Percentiles rank a stretch among this genome's conserved stretches.
Conservation (phyloP, 2,888 invertebrate species). For the Ochlodes sylvanus region DNA sequence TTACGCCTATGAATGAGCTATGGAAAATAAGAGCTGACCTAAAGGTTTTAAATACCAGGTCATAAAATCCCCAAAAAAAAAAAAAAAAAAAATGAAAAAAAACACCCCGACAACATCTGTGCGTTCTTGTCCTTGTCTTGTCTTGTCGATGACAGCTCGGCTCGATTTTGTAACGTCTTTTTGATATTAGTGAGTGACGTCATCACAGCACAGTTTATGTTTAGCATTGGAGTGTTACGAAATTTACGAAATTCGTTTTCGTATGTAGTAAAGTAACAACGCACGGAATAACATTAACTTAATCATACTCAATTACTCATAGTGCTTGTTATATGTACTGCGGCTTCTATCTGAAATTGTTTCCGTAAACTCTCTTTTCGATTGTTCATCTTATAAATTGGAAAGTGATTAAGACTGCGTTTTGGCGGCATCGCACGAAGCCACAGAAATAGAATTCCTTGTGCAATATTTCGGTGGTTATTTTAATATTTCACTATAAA, state of each 20-base stretch:
- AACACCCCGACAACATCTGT: no score
- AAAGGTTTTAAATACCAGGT: no score
- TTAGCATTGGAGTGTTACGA: conserved; percentile 69
- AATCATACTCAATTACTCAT: no score
- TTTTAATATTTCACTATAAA: conserved; percentile 44
- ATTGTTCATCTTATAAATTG: conserved; percentile 36
- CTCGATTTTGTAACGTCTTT: conserved; percentile 61
- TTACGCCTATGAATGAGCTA: no score
- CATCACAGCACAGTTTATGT: conserved; percentile 69
- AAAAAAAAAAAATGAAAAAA: no score
- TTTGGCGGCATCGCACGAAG: conserved; percentile 81
- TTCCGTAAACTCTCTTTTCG: conserved; percentile 20
- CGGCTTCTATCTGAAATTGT: conserved; percentile 44
- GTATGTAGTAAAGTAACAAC: conserved; percentile 48
- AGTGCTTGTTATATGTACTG: conserved; percentile 55
- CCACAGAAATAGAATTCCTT: conserved; percentile 81
- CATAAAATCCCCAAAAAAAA: no score
- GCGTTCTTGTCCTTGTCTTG: no score
- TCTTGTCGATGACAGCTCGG: no score
- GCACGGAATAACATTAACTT: neutral
- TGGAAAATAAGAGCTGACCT: no score
- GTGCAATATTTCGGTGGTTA: conserved; percentile 67
- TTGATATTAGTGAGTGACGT: conserved; percentile 60
- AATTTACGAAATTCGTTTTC: conserved; percentile 61
- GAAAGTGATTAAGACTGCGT: conserved; percentile 58